Conservation (phyloP, 64 coral and sea anemone genomes). For the Catalaphyllia jardinei region DNA sequence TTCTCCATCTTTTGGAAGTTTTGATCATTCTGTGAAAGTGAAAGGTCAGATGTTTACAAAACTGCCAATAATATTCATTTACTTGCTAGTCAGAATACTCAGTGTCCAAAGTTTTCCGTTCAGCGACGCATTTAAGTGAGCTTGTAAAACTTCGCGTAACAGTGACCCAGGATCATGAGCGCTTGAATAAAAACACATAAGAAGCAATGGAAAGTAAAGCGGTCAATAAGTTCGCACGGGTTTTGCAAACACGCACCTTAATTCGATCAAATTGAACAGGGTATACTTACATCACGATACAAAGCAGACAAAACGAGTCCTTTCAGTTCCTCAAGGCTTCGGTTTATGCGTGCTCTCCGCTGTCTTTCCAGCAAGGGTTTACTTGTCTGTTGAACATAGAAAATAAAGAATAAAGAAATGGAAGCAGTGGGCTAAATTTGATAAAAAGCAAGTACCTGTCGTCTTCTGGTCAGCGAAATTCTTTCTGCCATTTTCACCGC, state of each 20-base stretch:
- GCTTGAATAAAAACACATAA: background rate
- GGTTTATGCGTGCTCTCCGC: constrained; percentile 62
- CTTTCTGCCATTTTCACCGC: constrained; percentile 24
- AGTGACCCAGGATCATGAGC: background rate
- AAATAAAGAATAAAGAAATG: background rate
- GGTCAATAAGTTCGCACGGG: background rate
- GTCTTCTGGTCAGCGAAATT: constrained; percentile 15
- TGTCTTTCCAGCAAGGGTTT: constrained; percentile 71
- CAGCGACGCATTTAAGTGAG: background rate
- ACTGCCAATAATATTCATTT: background rate
- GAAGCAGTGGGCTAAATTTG: background rate
- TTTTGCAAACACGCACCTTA: background rate
- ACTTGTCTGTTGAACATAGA: constrained; percentile 41
- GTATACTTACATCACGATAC: constrained; percentile 52
- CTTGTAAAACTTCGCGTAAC: background rate
- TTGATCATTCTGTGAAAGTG: constrained; percentile 70
- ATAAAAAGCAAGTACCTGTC: constrained; percentile 1
- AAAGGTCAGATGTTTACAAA: constrained; percentile 10
- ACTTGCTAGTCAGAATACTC: background rate
- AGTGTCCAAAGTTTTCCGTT: background rate
- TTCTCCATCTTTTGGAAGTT: constrained; percentile 93
- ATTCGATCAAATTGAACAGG: background rate
- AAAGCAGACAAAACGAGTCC: constrained; percentile 56
- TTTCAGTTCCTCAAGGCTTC: constrained; percentile 65
- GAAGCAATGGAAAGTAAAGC: background rate